These are phyloP conservation scores for Anomalospiza imberbis DNA, from an alignment of 2,797 vertebrate genomes.

Conservation along the genomic window DNA sequence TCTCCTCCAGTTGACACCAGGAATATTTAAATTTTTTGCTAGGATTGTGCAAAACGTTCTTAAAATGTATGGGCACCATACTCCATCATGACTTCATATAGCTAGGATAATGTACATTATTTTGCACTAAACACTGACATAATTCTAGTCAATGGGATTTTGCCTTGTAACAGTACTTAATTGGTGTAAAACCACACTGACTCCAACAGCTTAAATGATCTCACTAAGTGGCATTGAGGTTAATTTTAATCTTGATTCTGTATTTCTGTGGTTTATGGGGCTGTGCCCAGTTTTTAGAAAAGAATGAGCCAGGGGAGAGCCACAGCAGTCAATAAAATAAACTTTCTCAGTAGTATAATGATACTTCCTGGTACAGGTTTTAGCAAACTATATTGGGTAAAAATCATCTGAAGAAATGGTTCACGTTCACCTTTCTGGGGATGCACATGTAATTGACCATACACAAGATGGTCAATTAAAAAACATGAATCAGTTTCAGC, in stretches of 20 bases:
- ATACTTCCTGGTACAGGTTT: not conserved
- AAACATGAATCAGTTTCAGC: not conserved
- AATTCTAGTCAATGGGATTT: slow-evolving; percentile 16
- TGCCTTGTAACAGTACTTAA: slow-evolving; percentile 11
- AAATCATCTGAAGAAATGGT: not conserved
- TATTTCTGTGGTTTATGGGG: not conserved
- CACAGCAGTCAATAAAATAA: not conserved
- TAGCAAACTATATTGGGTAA: not conserved
- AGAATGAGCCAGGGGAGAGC: not conserved
- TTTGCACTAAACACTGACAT: slow-evolving; percentile 37
- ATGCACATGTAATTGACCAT: not conserved
- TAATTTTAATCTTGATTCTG: not conserved
- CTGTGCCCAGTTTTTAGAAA: not conserved
- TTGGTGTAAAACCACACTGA: not conserved
- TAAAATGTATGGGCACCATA: not conserved
- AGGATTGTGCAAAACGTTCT: not conserved
- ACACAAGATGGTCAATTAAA: not conserved
- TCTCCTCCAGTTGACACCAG: slow-evolving; percentile 26
- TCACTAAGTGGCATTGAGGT: not conserved
- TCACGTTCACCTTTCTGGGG: not conserved
- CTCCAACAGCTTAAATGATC: not conserved
- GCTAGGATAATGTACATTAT: not conserved
- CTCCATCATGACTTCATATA: slow-evolving; percentile 26
- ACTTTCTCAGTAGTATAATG: not conserved
- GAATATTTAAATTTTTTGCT: slow-evolving; percentile 9